Evolutionary conservation across 2,888 invertebrate species (phyloP).

Genomic region (Drosophila hamatofila): DNA sequence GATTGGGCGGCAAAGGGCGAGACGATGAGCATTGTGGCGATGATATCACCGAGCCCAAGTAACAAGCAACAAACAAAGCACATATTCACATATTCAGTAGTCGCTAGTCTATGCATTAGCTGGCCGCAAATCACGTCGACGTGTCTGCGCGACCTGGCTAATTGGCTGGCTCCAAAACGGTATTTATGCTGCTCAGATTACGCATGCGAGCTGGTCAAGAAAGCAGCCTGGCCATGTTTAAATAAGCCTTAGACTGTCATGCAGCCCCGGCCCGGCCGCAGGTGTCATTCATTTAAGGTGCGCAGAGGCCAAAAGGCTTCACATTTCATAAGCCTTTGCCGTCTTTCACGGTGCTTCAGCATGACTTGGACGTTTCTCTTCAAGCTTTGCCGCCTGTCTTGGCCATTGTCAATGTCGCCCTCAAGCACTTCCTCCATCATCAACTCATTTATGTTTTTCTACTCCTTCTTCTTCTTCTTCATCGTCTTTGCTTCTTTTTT

Average conservation of each 20-base stretch:
- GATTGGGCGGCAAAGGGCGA: conserved; percentile 17
- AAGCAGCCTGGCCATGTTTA: conserved; percentile 56
- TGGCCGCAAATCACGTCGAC: conserved; percentile 48
- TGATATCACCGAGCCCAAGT: conserved; percentile 62
- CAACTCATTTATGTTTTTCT: conserved; percentile 59
- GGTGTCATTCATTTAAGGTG: conserved; percentile 48
- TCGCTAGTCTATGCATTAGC: not conserved
- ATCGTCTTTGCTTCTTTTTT: not conserved
- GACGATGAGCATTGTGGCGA: conserved; percentile 49
- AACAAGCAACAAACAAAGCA: not conserved
- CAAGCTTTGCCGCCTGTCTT: conserved; percentile 48
- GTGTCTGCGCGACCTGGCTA: conserved; percentile 56
- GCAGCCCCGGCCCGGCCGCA: conserved; percentile 17
- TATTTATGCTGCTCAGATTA: conserved; percentile 69
- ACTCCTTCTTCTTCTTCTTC: not conserved
- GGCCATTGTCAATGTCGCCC: conserved; percentile 79
- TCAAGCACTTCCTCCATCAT: conserved; percentile 68
- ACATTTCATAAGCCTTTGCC: conserved; percentile 72
- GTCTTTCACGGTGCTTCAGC: conserved; percentile 36
- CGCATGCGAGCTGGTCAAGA: conserved; percentile 65
- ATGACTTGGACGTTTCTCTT: conserved; percentile 52
- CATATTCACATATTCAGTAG: not conserved
- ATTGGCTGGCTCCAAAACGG: conserved; percentile 57
- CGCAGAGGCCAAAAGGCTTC: conserved; percentile 61
- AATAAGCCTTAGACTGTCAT: conserved; percentile 56